Evolutionary conservation across 1,140 invertebrate species (phyloP).

Genomic region (Batillaria attramentaria): DNA sequence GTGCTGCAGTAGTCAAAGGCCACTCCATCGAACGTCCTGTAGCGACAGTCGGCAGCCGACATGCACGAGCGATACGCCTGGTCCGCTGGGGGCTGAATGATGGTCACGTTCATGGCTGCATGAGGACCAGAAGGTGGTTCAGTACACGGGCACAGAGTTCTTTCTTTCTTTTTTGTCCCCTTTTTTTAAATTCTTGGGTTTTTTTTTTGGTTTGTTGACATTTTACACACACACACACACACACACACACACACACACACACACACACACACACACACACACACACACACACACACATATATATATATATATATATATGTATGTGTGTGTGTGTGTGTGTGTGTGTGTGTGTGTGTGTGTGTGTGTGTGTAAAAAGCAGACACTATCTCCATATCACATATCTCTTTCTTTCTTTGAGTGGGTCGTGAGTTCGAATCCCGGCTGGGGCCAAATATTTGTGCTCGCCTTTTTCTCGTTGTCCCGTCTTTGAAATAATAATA

Average conservation of each 20-base stretch:
- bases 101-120: not conserved
- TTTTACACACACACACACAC: not conserved
- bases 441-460: no score
- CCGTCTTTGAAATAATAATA: no score
- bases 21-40: conserved; percentile 5
- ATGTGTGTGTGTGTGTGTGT: no score
- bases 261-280: not conserved
- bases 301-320: no score
- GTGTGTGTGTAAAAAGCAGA: no score
- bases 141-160: not conserved
- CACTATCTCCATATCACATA: no score
- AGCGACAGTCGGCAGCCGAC: conserved; percentile 13
- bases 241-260: not conserved
- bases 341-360: no score
- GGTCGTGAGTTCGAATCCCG: no score
- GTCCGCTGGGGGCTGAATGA: not conserved
- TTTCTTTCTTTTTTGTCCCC: no score
- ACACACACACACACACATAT: no score
- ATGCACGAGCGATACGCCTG: conserved; percentile 3
- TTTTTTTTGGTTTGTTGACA: not conserved
- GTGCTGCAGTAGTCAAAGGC: conserved; percentile 16
- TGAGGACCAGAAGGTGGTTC: not conserved
- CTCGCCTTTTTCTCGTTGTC: no score
- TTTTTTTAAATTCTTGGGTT: not conserved
- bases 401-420: no score